These are phyloP conservation scores for Apostichopus leukothele DNA, from an alignment of 53 echinoderm and acorn worm species.

Conservation along the genomic window DNA sequence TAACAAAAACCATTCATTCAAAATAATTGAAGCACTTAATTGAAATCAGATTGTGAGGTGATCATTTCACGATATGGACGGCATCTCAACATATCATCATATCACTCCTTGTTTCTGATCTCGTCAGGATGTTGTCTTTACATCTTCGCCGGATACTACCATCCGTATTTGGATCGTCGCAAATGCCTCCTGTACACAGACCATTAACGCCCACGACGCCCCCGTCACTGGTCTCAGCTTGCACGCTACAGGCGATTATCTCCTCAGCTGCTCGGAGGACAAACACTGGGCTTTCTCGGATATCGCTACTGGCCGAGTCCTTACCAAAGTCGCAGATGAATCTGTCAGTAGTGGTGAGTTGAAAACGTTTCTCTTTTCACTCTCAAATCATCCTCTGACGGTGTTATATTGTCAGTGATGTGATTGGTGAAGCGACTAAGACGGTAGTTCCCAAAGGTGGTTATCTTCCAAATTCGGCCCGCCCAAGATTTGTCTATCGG, in stretches of 20 bases:
- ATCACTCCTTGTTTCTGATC: background rate
- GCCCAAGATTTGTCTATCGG: too few species aligned
- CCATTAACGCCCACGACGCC: constrained; percentile 93
- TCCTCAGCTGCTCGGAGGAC: constrained; percentile 97
- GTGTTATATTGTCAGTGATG: too few species aligned
- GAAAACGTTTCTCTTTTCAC: background rate
- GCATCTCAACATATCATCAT: background rate
- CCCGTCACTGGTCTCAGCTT: constrained; percentile 95
- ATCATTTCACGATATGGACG: too few species aligned
- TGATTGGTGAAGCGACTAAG: too few species aligned
- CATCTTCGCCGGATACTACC: constrained; percentile 88
- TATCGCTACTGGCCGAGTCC: constrained; percentile 87
- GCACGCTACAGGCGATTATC: constrained; percentile 95
- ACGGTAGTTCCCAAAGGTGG: too few species aligned
- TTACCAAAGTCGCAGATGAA: constrained; percentile 94
- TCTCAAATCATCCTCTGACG: background rate
- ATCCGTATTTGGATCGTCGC: constrained; percentile 95
- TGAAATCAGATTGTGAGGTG: too few species aligned
- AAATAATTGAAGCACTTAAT: too few species aligned
- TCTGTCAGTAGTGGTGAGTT: constrained; percentile 90
- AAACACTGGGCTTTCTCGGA: constrained; percentile 99
- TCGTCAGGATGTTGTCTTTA: constrained; percentile 90
- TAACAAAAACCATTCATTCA: too few species aligned
- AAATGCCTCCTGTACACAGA: constrained; percentile 91
- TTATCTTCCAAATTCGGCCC: too few species aligned